phyloP scores from a whole-genome alignment of 2,797 vertebrate species.

The Lutjanus argentimaculatus region DNA sequence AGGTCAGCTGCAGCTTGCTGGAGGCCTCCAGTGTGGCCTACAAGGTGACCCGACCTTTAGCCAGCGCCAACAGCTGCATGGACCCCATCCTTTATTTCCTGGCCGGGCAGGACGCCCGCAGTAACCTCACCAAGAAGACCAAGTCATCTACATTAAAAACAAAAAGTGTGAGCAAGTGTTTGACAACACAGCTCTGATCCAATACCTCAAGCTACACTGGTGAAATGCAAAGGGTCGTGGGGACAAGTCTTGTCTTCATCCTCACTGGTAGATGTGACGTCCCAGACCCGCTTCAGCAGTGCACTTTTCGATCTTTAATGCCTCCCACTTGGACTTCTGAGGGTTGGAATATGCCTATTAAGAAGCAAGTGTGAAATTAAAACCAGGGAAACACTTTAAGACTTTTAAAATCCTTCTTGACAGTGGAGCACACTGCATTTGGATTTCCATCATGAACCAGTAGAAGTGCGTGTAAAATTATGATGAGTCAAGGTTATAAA shows the following conservation, averaged over 20 bases:
- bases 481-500: not conserved
- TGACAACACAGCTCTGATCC: constrained; percentile 67
- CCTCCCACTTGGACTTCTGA: not conserved
- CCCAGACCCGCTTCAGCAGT: not conserved
- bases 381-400: not conserved
- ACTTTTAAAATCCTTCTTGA: too few species aligned
- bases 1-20: constrained; percentile 89
- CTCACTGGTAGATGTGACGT: not conserved
- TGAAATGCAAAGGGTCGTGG: not conserved
- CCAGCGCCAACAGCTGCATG: constrained; percentile 95
- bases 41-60: constrained; percentile 93
- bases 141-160: constrained; percentile 26
- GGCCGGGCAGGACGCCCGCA: constrained; percentile 89
- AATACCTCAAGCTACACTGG: not conserved
- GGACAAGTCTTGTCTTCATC: not conserved
- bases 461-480: not conserved
- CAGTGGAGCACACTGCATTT: not conserved
- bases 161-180: not conserved
- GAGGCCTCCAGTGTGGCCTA: constrained; percentile 92
- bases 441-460: constrained; percentile 1
- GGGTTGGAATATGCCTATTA: not conserved
- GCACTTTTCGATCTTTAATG: not conserved
- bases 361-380: not conserved
- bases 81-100: constrained; percentile 97
- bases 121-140: constrained; percentile 64